Base-by-base conservation (phyloP, 2,797 vertebrate species). In the Somateria mollissima region DNA sequence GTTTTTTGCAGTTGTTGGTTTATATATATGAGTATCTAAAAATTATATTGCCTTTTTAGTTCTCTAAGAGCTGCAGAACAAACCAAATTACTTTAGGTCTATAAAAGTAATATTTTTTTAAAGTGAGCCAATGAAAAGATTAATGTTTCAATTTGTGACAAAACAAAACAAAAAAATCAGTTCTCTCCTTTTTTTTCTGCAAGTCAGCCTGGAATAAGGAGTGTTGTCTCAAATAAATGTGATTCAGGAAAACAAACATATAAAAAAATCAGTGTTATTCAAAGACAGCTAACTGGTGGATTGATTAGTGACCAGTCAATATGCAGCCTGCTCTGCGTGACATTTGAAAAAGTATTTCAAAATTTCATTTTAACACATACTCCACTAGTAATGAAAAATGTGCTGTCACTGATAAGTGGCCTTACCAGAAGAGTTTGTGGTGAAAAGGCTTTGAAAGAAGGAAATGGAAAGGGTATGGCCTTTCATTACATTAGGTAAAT, bases 391-490 rank as follows among this genome's bases (percentile, higher is more conserved):
- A 84, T 92, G 92, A 97, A 84, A 97, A 95, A 97, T 92, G 92
- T 90, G 80, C 90, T 94, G 95, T 95, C 95, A 70, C 86, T 89
- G 96, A 95, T 96, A 97, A 97, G 95, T 54, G 47, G 85, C 77
- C 89, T 96, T 94, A 95, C 82, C 86, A 95, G 84, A 84, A 89
- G 78, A 78, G 82, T 85, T 80, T 92, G 84, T 92, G 93, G 92
- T 83, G 73, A 97, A 66, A 95, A 95, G 79, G 80, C 88, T 95
- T 75, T 94, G 94, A 97, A 96, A 97, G 95, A 96, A 96, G 95
- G 95, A 90, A 96, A 91, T 92, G 88, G 79, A 94, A 95, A 96
- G 85, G 87, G 39, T 92, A 82, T 0, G 73, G 90, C 71, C 95
- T 96, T 96, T 96, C 93, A 91, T 88, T 94, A 53, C 70, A 77